Evolutionary conservation across 2,888 invertebrate genomes (phyloP).

Genomic region (Masnerella sp.): DNA sequence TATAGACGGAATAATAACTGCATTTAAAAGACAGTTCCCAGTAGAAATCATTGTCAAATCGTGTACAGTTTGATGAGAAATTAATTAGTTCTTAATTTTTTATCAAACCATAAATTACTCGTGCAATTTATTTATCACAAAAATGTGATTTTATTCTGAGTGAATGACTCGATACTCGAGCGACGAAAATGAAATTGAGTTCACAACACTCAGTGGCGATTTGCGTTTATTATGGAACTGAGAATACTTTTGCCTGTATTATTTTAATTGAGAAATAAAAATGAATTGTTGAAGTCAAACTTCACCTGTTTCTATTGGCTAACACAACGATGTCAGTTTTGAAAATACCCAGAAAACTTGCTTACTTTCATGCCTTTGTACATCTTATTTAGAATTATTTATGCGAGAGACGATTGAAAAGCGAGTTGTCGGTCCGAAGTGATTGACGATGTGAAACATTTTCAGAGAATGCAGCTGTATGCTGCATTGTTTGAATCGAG

Average conservation of each 20-base stretch:
- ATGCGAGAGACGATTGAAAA: conserved; percentile 12
- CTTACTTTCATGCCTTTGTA: conserved; percentile 15
- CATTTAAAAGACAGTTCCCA: conserved; percentile 37
- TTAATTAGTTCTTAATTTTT: conserved; percentile 34
- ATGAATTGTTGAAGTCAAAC: too few species aligned
- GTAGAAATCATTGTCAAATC: conserved; percentile 13
- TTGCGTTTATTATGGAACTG: conserved; percentile 1
- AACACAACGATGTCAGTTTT: neutral
- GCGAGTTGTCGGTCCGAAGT: conserved; percentile 6
- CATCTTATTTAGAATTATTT: conserved; percentile 26
- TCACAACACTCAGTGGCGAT: conserved; percentile 8
- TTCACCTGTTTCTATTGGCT: conserved; percentile 3
- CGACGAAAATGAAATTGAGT: conserved; percentile 8
- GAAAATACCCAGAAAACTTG: conserved; percentile 3
- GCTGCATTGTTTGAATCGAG: conserved; percentile 12
- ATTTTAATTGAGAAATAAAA: too few species aligned
- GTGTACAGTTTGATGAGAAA: conserved; percentile 12
- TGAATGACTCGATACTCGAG: conserved; percentile 21
- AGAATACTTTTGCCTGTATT: neutral
- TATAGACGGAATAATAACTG: conserved; percentile 38
- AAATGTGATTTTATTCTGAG: conserved; percentile 22
- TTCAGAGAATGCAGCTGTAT: conserved; percentile 3
- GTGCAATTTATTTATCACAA: conserved; percentile 13
- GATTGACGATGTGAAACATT: conserved; percentile 13
- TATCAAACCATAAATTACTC: conserved; percentile 5